Percentiles rank a stretch among this genome's conserved stretches.
Evolutionary conservation across 2,113 vertebrate genomes (phyloP).

Genomic region (Tychaedon coryphoeus): DNA sequence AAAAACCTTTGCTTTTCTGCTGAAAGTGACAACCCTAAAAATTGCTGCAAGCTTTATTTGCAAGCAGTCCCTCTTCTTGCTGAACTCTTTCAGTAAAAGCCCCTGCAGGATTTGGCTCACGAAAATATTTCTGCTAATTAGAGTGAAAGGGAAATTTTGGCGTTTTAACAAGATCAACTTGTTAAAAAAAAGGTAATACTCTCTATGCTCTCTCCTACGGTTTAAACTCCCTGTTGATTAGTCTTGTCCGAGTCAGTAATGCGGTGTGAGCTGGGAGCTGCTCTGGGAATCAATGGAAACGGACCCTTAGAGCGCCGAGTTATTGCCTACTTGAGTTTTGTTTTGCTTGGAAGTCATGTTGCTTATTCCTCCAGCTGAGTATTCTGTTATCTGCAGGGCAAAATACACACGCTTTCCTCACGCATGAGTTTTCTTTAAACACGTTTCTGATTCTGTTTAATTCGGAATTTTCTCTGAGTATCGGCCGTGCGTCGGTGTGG

Average conservation of each 20-base stretch:
- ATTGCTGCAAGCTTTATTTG: background rate
- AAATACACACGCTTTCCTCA: background rate
- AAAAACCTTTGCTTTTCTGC: background rate
- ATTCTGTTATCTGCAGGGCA: background rate
- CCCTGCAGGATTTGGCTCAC: background rate
- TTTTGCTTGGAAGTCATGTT: background rate
- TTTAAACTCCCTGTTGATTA: background rate
- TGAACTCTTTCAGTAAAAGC: background rate
- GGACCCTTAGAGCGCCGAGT: background rate
- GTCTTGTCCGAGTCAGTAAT: background rate
- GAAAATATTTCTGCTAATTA: background rate
- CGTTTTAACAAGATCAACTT: background rate
- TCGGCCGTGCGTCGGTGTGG: background rate
- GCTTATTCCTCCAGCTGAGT: background rate
- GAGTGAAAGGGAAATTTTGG: background rate
- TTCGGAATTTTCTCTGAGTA: background rate
- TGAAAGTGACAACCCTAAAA: background rate
- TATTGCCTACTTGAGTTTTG: background rate
- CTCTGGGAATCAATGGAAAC: background rate
- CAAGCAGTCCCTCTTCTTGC: background rate
- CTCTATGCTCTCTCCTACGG: background rate
- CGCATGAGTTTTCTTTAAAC: background rate
- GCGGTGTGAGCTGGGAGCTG: background rate
- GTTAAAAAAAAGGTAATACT: background rate
- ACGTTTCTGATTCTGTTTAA: background rate